Evolutionary conservation across 2,797 vertebrate species (phyloP).

Genomic region (Enteromius anoplus): DNA sequence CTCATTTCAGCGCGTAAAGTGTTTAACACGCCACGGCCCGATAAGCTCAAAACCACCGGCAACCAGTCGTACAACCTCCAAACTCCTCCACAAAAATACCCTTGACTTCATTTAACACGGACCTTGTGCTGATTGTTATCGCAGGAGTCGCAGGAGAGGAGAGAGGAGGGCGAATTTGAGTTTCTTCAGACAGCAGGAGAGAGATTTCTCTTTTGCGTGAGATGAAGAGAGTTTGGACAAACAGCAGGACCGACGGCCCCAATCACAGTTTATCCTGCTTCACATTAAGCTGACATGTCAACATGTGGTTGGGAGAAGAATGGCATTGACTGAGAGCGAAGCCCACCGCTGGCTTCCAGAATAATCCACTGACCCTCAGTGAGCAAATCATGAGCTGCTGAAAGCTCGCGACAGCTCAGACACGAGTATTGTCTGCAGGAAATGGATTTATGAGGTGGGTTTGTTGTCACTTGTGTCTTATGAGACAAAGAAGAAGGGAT

Average conservation of each 20-base stretch:
- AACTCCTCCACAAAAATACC: slow-evolving; percentile 54
- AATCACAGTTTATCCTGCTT: slow-evolving; percentile 61
- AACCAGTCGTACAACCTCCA: slow-evolving; percentile 54
- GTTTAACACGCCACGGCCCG: slow-evolving; percentile 55
- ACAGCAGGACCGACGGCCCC: slow-evolving; percentile 56
- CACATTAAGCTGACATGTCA: slow-evolving; percentile 64
- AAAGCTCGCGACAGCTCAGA: slow-evolving; percentile 38
- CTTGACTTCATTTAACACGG: slow-evolving; percentile 61
- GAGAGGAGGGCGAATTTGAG: slow-evolving; percentile 50
- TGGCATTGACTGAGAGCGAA: slow-evolving; percentile 52
- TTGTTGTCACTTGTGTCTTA: slow-evolving; percentile 35
- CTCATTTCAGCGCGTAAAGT: slow-evolving; percentile 54
- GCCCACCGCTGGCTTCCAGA: slow-evolving; percentile 52
- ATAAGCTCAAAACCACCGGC: slow-evolving; percentile 61
- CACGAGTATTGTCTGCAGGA: slow-evolving; percentile 24
- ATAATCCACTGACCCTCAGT: slow-evolving; percentile 59
- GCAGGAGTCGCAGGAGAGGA: slow-evolving; percentile 29
- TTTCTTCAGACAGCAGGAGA: slow-evolving; percentile 62
- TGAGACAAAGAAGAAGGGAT: slow-evolving; percentile 14
- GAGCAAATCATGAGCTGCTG: slow-evolving; percentile 46
- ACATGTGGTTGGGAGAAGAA: slow-evolving; percentile 59
- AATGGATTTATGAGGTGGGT: slow-evolving; percentile 20
- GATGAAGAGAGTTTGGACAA: slow-evolving; percentile 56
- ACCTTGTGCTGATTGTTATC: slow-evolving; percentile 57
- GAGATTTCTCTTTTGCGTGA: slow-evolving; percentile 56